These are phyloP conservation scores for Phortica variegata DNA, from an alignment of 1,140 invertebrate species.

Conservation along the genomic window DNA sequence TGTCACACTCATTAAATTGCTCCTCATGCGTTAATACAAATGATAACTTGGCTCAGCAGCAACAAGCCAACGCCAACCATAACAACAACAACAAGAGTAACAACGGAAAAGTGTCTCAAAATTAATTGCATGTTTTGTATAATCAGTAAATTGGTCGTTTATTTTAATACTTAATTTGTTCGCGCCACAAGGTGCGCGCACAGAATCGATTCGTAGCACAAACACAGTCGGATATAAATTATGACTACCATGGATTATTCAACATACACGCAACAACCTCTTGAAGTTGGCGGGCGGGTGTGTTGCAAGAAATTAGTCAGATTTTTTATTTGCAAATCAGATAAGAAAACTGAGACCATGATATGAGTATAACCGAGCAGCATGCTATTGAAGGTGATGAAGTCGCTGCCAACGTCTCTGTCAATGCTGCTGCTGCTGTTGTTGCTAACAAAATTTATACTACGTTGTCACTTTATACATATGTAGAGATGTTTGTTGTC, in stretches of 20 bases:
- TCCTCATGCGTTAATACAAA: too few species aligned
- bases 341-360: conserved; percentile 34
- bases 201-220: conserved; percentile 1
- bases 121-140: conserved; percentile 54
- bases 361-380: conserved; percentile 21
- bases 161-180: conserved; percentile 49
- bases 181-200: conserved; percentile 20
- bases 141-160: conserved; percentile 53
- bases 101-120: too few species aligned
- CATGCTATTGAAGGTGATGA: conserved; percentile 7
- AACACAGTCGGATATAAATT: conserved; percentile 31
- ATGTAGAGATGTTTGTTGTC: too few species aligned
- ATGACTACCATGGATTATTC: conserved; percentile 25
- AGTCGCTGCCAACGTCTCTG: too few species aligned
- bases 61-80: too few species aligned
- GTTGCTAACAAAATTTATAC: too few species aligned
- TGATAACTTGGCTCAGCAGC: too few species aligned
- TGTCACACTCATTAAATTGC: too few species aligned
- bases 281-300: conserved; percentile 9
- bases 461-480: too few species aligned
- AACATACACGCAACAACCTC: conserved; percentile 19
- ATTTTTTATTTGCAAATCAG: conserved; percentile 50
- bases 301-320: conserved; percentile 31
- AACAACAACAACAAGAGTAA: too few species aligned
- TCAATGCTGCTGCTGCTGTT: too few species aligned